Evolutionary conservation across 2,113 vertebrate species (phyloP), one percentile per base, ranked within the genome.

Genomic region (Psittacus erithacus): DNA sequence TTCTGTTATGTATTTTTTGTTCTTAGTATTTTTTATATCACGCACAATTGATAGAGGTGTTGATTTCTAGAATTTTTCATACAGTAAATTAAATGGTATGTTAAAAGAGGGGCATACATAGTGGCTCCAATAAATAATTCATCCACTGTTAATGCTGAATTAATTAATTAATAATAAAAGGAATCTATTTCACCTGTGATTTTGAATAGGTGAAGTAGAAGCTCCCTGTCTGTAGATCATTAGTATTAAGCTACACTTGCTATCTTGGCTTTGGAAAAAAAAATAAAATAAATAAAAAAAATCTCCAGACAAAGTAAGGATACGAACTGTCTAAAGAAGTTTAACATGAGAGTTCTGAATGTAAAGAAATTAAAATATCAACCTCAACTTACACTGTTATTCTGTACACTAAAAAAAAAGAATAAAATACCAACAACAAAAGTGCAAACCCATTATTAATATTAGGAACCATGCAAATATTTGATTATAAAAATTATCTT

Each of bases 11-110:
- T 77, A 80, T 65, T 92, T 96, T 96, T 96, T 87, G 94, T 94
- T 96, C 82, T 46, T 94, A 78, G 49, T 81, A 90, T 93, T 95
- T 97, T 97, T 97, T 97, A 96, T 97, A 94, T 91, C 57, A 82
- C 19, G 9, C 64, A 87, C 67, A 90, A 80, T 20, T 20, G 5
- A 90, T 69, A 90, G 57, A 86, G 63, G 27, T 31, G 38, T 90
- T 95, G 90, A 92, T 96, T 97, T 96, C 71, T 94, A 95, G 52
- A 93, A 47, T 73, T 95, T 96, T 97, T 97, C 92, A 86, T 93
- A 91, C 77, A 94, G 15, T 84, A 87, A 75, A 27, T 87, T 97
- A 67, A 96, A 87, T 38, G 53, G 43, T 95, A 47, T 82, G 33
- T 90, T 85, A 82, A 90, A 90, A 88, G 33, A 86, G 47, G 57